These are phyloP conservation scores for Drosophila nr. medialis DNA, from an alignment of 2,888 invertebrate species.

Conservation along the genomic window DNA sequence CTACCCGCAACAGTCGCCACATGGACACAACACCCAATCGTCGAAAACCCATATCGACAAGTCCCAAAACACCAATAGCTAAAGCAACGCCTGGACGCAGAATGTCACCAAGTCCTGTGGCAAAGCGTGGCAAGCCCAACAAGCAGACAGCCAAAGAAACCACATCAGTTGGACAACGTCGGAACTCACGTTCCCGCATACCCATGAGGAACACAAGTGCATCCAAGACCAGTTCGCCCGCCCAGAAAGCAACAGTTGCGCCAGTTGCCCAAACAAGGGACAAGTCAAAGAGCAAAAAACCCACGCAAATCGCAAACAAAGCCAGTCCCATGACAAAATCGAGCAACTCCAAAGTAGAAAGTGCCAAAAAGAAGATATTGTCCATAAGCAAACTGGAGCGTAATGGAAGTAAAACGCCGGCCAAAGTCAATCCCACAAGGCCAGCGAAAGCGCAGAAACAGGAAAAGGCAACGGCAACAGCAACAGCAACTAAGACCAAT, in stretches of 20 bases:
- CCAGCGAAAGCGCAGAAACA: slow-evolving; percentile 25
- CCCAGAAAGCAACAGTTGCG: slow-evolving; percentile 40
- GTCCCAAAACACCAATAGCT: slow-evolving; percentile 56
- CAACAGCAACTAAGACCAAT: slow-evolving; percentile 39
- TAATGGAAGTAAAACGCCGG: slow-evolving; percentile 48
- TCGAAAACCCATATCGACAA: slow-evolving; percentile 79
- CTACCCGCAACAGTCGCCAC: slow-evolving; percentile 63
- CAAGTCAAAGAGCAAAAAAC: slow-evolving; percentile 35
- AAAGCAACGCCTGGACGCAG: slow-evolving; percentile 45
- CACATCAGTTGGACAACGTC: slow-evolving; percentile 25
- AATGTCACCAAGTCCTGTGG: slow-evolving; percentile 76
- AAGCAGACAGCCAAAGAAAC: slow-evolving; percentile 33
- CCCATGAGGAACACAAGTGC: slow-evolving; percentile 66
- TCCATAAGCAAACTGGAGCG: slow-evolving; percentile 54
- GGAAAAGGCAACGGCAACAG: slow-evolving; percentile 21
- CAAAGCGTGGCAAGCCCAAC: slow-evolving; percentile 20
- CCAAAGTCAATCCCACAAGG: slow-evolving; percentile 31
- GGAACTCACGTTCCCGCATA: slow-evolving; percentile 77
- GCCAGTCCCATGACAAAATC: slow-evolving; percentile 47
- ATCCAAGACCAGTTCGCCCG: slow-evolving; percentile 45
- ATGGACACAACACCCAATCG: slow-evolving; percentile 55
- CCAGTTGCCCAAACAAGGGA: slow-evolving; percentile 27
- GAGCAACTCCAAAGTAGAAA: slow-evolving; percentile 63
- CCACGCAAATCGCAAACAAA: slow-evolving; percentile 56
- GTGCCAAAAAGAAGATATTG: slow-evolving; percentile 83